Evolutionary conservation across 2,797 vertebrate species (phyloP), one percentile per base, ranked within the genome.

Genomic region (Poeciliopsis gracilis): DNA sequence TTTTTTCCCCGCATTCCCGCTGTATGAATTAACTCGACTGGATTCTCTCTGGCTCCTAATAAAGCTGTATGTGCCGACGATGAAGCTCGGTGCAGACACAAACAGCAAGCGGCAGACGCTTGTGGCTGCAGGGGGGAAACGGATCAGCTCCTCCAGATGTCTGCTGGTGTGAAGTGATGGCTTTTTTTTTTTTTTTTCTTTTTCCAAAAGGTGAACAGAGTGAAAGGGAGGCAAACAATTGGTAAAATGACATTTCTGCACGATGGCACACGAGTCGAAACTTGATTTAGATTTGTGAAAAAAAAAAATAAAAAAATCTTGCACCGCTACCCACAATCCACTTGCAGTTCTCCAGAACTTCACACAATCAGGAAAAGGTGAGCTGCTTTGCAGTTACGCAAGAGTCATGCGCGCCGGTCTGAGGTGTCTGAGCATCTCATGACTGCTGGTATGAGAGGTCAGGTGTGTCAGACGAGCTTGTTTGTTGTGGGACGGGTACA

Each of bases 401-500:
- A 87, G 72, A 88, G 78, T 91, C 86, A 88, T n/a, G 67, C 16
- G 85, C 79, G 82, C 11, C 57, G 47, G 28, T 43, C 25, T 1
- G 77, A 78, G 72, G 38, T 59, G 82, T 75, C 75, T 69, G 67
- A 82, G 72, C 41, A 67, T 83, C 85, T 86, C 82, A 80, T 90
- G 84, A 91, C 85, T 25, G 18, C 47, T 74, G 69, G 61, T 46
- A 49, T 82, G 85, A 78, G 77, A 53, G 76, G 87, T 79, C 83
- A 63, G 72, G 69, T 76, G 75, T 80, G 77, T 81, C 81, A 49
- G 75, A 72, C 20, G 7, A 71, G 72, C 59, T 51, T 82, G 82
- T 87, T 88, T 88, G 89, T 88, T 89, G 85, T 87, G 86, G 86
- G 84, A 82, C 10, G 57, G 81, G 45, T 67, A 36, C 5, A 38